Base-by-base conservation (phyloP, 92 coral and sea anemone species). In the Actinernus sp. region DNA sequence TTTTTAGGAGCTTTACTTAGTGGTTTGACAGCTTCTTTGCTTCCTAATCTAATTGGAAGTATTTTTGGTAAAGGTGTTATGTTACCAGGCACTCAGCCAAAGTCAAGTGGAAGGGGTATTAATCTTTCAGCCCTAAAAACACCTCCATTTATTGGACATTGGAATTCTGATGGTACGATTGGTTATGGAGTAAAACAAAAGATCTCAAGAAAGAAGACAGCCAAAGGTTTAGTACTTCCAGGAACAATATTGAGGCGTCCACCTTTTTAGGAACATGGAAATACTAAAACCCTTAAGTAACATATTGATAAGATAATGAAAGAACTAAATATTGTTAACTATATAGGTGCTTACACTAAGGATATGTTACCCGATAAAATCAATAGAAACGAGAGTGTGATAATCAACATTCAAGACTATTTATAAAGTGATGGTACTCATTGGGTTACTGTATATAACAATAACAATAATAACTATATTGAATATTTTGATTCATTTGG, bases 1-100 rank as follows among this genome's bases (percentile, higher is more conserved):
- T 28, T 50, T 22, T 25, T 65, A 1, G 73, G 73, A 1, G 33
- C 44, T 41, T 1, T 76, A 1, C 49, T 76, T 0, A 78, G 65
- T 25, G 24, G 32, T 2, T 33, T 77, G 2, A 79, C 55, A 13
- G 25, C 41, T 13, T 53, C 79, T 2, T 0, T 77, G 63, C n/a
- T n/a, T n/a, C n/a, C n/a, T n/a, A n/a, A n/a, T n/a, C 31, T 40
- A 0, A 41, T 68, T 3, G 22, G 13, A 26, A 47, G 20, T 13
- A n/a, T 37, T n/a, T n/a, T n/a, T 45, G 68, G 79, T 2, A 29
- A 24, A 18, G 41, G 79, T 68, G 10, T 31, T 0, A 53, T 24
- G 11, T 9, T 6, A 7, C 62, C 62, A 2, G 37, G 54, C 12
- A 14, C 79, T 26, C 8, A 8, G 10, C 5, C 22, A 9, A 45